Conservation (phyloP, 2,797 vertebrate genomes). For the Chrysocyon brachyurus region DNA sequence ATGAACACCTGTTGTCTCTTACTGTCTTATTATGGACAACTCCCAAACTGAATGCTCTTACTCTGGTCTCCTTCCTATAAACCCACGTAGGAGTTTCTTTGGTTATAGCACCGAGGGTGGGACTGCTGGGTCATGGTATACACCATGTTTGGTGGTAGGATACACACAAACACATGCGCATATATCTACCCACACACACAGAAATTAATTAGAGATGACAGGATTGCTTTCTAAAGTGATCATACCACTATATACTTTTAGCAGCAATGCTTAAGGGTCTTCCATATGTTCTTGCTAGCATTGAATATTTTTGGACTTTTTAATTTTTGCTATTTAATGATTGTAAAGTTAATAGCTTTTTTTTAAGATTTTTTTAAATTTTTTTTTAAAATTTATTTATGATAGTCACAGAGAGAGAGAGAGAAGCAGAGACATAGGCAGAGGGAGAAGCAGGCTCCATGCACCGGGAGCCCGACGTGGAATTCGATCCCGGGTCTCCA, state of each 20-base stretch:
- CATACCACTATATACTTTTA: neutral
- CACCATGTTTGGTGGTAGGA: neutral
- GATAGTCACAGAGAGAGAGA: too few species aligned
- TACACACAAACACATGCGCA: neutral
- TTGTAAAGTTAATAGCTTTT: neutral
- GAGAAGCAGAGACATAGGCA: too few species aligned
- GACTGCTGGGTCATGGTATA: neutral
- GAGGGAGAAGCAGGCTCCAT: too few species aligned
- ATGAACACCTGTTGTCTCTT: neutral
- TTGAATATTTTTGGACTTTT: neutral
- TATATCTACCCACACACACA: too few species aligned
- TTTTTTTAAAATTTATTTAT: too few species aligned
- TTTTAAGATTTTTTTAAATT: too few species aligned
- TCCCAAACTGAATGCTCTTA: neutral
- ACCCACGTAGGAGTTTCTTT: neutral
- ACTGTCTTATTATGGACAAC: neutral
- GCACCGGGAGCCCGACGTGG: too few species aligned
- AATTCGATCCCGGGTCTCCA: too few species aligned
- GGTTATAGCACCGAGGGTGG: neutral
- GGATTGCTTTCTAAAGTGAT: neutral
- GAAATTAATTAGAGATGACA: neutral
- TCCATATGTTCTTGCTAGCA: neutral
- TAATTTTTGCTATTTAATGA: conserved; percentile 35
- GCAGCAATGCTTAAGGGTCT: neutral
- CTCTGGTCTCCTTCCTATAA: neutral